Conservation (phyloP, 2,797 vertebrate genomes). For the Leptodactylus fallax region DNA sequence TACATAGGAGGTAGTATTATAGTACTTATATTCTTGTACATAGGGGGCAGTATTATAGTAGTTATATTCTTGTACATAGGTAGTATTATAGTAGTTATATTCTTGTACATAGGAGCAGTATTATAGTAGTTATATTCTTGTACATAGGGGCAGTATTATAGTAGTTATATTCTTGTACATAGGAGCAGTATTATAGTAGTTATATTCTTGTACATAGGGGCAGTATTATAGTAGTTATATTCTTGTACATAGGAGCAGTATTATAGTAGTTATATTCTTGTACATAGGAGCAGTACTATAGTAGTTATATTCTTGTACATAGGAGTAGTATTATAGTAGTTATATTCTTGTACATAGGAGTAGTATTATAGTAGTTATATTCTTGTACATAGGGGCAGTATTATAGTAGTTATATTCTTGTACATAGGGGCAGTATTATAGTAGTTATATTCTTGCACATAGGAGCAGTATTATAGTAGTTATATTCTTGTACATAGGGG, state of each 20-base stretch:
- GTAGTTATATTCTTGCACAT: conserved; percentile 16
- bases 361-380: conserved; percentile 11
- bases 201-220: neutral
- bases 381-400: no score
- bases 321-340: neutral
- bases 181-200: conserved; percentile 11
- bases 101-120: conserved; percentile 5
- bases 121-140: conserved; percentile 17
- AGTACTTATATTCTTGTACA: conserved; percentile 6
- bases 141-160: conserved; percentile 12
- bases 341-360: neutral
- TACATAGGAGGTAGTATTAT: neutral
- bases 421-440: conserved; percentile 25
- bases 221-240: conserved; percentile 19
- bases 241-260: neutral
- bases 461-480: conserved; percentile 17
- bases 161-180: conserved; percentile 5
- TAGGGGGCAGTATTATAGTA: neutral
- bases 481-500: conserved; percentile 6
- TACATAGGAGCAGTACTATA: conserved; percentile 2
- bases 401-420: no score
- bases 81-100: conserved; percentile 12
- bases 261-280: conserved; percentile 18
- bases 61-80: conserved; percentile 6
- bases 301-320: neutral